Conservation (phyloP, 2,797 vertebrate species). For the Microcaecilia unicolor region DNA sequence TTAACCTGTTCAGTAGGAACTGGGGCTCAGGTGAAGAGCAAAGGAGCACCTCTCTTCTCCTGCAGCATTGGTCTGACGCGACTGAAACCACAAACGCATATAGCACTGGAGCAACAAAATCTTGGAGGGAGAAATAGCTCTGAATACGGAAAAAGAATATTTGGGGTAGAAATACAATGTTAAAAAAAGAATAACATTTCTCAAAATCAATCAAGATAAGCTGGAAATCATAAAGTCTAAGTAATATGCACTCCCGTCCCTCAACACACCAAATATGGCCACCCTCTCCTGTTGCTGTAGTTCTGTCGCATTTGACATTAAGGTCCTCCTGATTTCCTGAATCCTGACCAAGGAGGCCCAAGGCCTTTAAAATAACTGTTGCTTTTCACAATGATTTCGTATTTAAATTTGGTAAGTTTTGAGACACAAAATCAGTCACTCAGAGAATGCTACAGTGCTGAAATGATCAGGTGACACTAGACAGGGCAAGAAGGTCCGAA, state of each 20-base stretch:
- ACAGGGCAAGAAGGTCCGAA: too few relatives aligned
- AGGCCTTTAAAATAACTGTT: background rate
- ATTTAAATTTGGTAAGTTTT: constrained; percentile 6
- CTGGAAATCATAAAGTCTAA: background rate
- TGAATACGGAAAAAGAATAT: background rate
- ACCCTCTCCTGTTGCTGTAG: constrained; percentile 6
- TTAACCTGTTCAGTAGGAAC: constrained; percentile 2
- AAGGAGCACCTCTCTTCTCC: constrained; percentile 3
- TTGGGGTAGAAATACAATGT: background rate
- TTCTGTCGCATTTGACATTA: background rate
- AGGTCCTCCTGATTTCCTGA: background rate
- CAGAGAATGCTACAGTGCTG: background rate
- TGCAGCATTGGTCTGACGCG: too few relatives aligned
- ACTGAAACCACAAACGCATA: too few relatives aligned
- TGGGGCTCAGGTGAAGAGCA: too few relatives aligned
- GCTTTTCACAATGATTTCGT: background rate
- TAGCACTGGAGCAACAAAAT: too few relatives aligned
- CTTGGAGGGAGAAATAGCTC: too few relatives aligned
- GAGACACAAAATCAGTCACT: background rate
- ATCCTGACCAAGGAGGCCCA: background rate
- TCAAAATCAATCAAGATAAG: background rate
- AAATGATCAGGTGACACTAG: background rate
- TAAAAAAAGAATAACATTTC: constrained; percentile 7
- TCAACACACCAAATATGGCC: background rate
- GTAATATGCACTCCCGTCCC: background rate